Evolutionary conservation across 1,140 invertebrate species (phyloP), one percentile per base, ranked within the genome.

Genomic region (Drosophila lini): DNA sequence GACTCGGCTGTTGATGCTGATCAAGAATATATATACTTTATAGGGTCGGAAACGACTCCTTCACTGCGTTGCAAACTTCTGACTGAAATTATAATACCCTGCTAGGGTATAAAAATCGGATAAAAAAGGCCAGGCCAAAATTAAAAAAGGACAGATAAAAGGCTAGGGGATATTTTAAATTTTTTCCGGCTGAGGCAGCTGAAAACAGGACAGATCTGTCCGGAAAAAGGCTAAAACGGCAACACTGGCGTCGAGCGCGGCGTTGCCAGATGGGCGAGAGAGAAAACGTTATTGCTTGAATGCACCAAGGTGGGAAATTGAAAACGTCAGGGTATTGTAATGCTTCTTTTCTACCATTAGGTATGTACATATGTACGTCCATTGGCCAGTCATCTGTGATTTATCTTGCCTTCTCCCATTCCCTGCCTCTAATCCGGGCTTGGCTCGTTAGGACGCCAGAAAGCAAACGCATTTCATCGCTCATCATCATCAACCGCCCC

Each of bases 401-500:
- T 76, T 76, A 59, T 64, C 67, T 62, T 60, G 67, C 73, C 32
- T 22, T 38, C 40, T 19, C 11, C 50, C 22, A 25, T 19, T 31
- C 53, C 64, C 31, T 32, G 19, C 40, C 52, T 25, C 13, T 34
- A 38, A n/a, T 28, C 22, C 67, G 50, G 47, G 60, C 41, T 31
- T 56, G 45, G 85, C 85, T 89, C 84, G 84, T 89, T 89, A 89
- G 74, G 78, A 65, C 65, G 59, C 45, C 28, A 88, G 80, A 89
- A 89, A 73, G 70, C 80, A 88, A 89, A 84, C 77, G 78, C 85
- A 84, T 89, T 89, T 67, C 65, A 69, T 69, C 45, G 38, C 62
- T 67, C 61, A 89, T 89, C 84, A 89, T 90, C 85, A 84, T 90
- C 78, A 89, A 25, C n/a, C 42, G 19, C 48, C 45, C 56, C 34